Evolutionary conservation across 2,888 invertebrate species (phyloP), one percentile per base, ranked within the genome.

Genomic region (Hecatera dysodea): DNA sequence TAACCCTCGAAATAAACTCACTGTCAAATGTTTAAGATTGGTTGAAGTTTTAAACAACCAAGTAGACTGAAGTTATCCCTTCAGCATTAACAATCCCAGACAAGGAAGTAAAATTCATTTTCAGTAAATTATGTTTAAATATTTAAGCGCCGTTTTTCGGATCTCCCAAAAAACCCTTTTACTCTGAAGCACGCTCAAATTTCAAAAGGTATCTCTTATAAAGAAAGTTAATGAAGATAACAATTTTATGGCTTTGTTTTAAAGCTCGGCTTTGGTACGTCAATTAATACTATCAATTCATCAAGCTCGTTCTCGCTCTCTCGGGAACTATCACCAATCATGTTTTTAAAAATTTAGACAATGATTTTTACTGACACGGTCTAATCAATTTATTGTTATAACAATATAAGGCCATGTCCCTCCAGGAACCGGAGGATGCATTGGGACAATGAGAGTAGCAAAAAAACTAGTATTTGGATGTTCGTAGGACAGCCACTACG

Each of bases 171-270:
- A 52, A 55, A 48, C 12, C 29, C 39, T 55, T 76, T 56, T 11
- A 44, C 22, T 11, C n/a, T 33, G 11, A 1, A 12, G 24, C 6
- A 22, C 59, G 77, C 9, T 77, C 63, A 60, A 60, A 77, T 76
- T 76, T 76, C 81, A 64, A 56, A 75, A 81, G 53, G 46, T 52
- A 55, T 27, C 24, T 27, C 46, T n/a, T 22, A 60, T 52, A 64
- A 61, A 63, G 7, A 7, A 39, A 56, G 33, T 55, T 67, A 50
- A 50, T 75, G 24, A 74, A 48, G 46, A 53, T 75, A 59, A 80
- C 27, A 53, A 59, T 59, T 62, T 44, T 57, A 62, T 53, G 42
- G 42, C n/a, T 62, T 75, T 63, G 7, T 36, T 62, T 36, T 56
- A 4, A 77, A 60, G 24, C 12, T 12, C 22, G 15, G 17, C 48